These are phyloP conservation scores for Tenthredo distinguenda DNA, from an alignment of 2,888 invertebrate species.

Conservation along the genomic window DNA sequence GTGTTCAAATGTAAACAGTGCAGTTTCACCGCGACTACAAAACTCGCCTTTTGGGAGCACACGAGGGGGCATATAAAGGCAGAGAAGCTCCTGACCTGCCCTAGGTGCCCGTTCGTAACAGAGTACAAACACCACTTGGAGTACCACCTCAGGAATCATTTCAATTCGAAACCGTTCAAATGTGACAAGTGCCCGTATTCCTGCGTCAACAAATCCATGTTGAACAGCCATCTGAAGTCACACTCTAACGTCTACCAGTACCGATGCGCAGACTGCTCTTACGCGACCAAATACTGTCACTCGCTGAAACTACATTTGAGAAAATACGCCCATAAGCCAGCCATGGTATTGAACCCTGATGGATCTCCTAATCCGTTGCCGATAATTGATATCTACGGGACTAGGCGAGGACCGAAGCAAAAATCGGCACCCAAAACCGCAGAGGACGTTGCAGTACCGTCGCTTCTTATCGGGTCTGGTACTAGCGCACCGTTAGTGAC, in stretches of 20 bases:
- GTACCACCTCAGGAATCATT: conserved; percentile 97
- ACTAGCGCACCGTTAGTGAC: conserved; percentile 54
- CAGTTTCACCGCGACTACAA: conserved; percentile 90
- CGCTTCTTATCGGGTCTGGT: not conserved
- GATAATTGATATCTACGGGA: conserved; percentile 95
- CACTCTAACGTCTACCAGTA: conserved; percentile 96
- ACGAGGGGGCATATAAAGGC: conserved; percentile 93
- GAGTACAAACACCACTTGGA: conserved; percentile 99
- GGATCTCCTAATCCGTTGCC: conserved; percentile 93
- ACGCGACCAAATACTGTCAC: conserved; percentile 99
- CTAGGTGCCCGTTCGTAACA: conserved; percentile 97
- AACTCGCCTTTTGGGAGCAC: conserved; percentile 97
- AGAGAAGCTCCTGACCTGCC: conserved; percentile 94
- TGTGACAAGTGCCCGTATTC: conserved; percentile 93
- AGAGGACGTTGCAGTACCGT: conserved; percentile 57
- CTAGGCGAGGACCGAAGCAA: conserved; percentile 91
- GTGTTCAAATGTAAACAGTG: conserved; percentile 97
- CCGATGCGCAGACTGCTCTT: conserved; percentile 95
- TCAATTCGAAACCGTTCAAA: conserved; percentile 96
- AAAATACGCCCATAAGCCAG: conserved; percentile 95
- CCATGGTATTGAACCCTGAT: conserved; percentile 93
- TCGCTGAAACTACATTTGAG: conserved; percentile 96
- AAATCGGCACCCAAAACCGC: conserved; percentile 68
- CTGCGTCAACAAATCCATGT: conserved; percentile 99
- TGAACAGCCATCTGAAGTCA: conserved; percentile 98